Evolutionary conservation across 2,888 invertebrate genomes (phyloP), one percentile per base, ranked within the genome.

Genomic region (Pedicia rivosa): DNA sequence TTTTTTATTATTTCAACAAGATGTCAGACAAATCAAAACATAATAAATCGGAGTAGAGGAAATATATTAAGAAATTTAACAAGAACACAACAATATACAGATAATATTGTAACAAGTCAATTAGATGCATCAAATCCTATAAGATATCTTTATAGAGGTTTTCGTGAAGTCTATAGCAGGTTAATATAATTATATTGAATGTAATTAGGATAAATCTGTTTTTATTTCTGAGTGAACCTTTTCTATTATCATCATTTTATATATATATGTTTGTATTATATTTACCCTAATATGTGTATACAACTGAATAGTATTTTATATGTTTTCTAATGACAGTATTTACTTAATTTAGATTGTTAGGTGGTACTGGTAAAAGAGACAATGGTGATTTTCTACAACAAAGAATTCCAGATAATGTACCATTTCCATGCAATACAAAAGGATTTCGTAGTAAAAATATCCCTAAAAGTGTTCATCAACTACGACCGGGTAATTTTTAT

Each of bases 381-480:
- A 33, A 30, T 13, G 40, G 38, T 22, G 35, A 40, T 17, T 37
- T 39, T 27, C 43, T 59, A 35, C 63, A 63, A 45, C 34, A 19
- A 4, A 39, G 39, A 7, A 35, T 56, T 3, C 44, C 52, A 0
- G 29, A 36, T 2, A 41, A 38, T 3, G 41, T 47, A 10, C 48
- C 53, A 10, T 65, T 65, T 48, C 59, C 57, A 3, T 65, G 65
- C 32, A 40, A 52, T 24, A 43, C 55, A 13, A 53, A 53, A 22
- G 48, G 48, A 12, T 50, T 52, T 1, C 51, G 62, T 1, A 59
- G 59, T 1, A 24, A 17, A 1, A 43, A 19, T 3, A 42, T 58
- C 6, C 73, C 74, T 1, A 56, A 50, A 5, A 66, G 63, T 15
- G 68, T 74, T 12, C 64, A 74, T 48, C 49, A 57, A 33, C 46